Conservation (phyloP, 1,140 invertebrate genomes). For the Archivesica marissinica region DNA sequence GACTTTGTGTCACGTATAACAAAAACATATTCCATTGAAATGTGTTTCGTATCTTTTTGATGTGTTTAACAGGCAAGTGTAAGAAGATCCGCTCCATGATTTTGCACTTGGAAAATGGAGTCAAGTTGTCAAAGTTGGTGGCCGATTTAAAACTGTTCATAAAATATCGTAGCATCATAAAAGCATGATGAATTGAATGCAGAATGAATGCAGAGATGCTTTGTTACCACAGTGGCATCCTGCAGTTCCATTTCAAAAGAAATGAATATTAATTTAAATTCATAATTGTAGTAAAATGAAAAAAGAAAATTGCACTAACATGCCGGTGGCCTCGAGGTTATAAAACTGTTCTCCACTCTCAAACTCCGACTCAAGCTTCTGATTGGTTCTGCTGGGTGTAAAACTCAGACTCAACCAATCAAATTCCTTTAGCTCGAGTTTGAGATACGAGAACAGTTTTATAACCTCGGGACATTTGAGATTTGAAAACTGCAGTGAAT, state of each 20-base stretch:
- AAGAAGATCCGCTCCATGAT: slow-evolving; percentile 17
- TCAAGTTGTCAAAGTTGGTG: slow-evolving; percentile 46
- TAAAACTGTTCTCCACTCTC: no score
- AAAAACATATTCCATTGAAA: slow-evolving; percentile 32
- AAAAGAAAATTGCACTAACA: neutral
- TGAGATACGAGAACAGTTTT: no score
- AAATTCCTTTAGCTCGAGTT: no score
- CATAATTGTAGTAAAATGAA: slow-evolving; percentile 1
- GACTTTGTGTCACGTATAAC: slow-evolving; percentile 24
- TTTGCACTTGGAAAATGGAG: slow-evolving; percentile 36
- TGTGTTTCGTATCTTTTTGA: slow-evolving; percentile 11
- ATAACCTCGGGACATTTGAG: no score
- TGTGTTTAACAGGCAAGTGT: slow-evolving; percentile 36
- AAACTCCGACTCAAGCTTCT: no score
- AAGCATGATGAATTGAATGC: neutral
- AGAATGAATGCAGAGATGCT: neutral
- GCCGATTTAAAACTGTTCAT: slow-evolving; percentile 12
- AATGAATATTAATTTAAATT: slow-evolving; percentile 1
- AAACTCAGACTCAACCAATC: no score
- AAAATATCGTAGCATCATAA: neutral
- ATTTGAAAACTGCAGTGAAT: no score
- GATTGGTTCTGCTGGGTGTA: no score
- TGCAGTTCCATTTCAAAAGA: slow-evolving; percentile 5
- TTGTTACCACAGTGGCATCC: neutral
- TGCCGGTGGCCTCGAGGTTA: no score